Evolutionary conservation across 2,888 invertebrate species (phyloP).

Genomic region (Apocheima hispidaria): DNA sequence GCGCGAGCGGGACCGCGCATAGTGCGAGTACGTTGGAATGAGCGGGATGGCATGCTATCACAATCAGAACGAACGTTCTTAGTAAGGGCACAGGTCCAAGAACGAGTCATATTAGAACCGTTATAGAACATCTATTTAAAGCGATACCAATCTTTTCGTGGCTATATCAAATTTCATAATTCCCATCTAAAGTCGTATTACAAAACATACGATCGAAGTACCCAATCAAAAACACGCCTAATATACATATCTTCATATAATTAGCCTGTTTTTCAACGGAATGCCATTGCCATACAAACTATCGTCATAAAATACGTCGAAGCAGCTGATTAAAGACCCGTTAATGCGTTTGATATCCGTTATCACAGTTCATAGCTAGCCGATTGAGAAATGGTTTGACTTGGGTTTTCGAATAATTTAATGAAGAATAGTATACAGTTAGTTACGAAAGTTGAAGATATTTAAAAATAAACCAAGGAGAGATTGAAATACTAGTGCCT

Average conservation of each 20-base stretch:
- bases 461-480: no score
- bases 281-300: conserved; percentile 38
- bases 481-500: no score
- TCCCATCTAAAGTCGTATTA: neutral
- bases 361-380: conserved; percentile 33
- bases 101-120: neutral
- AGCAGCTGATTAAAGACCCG: conserved; percentile 43
- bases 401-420: conserved; percentile 24
- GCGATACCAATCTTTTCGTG: neutral
- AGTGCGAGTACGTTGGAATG: no score
- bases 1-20: no score
- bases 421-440: conserved; percentile 1
- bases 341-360: conserved; percentile 41
- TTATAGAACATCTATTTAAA: neutral
- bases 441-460: neutral
- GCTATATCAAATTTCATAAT: conserved; percentile 1
- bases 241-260: conserved; percentile 41
- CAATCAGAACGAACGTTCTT: no score
- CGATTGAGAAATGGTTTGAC: conserved; percentile 25
- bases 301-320: conserved; percentile 40
- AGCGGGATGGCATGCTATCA: no score
- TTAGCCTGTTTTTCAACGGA: conserved; percentile 43
- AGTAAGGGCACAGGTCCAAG: no score
- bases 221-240: conserved; percentile 1
- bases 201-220: neutral